Conservation (phyloP, 2,888 invertebrate genomes). For the Stenodera caucasica region DNA sequence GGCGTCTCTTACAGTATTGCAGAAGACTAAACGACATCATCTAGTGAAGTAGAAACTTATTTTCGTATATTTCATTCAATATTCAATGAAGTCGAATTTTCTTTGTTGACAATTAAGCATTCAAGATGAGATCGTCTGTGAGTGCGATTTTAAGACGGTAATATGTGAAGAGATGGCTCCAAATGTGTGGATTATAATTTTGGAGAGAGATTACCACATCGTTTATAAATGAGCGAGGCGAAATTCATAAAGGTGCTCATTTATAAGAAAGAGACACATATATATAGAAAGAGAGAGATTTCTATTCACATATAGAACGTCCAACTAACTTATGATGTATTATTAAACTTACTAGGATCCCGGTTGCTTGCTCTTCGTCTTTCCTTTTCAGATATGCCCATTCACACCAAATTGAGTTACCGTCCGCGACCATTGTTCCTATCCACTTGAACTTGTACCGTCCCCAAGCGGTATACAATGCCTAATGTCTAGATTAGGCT, state of each 20-base stretch:
- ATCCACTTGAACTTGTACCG: neutral
- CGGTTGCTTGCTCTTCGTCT: neutral
- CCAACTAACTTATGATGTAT: constrained; percentile 5
- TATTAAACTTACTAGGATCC: constrained; percentile 2
- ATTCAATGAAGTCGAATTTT: too few species aligned
- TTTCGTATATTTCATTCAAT: too few species aligned
- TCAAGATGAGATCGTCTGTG: neutral
- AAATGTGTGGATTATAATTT: too few species aligned
- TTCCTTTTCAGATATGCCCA: constrained; percentile 1
- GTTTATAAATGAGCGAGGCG: neutral
- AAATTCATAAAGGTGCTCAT: neutral
- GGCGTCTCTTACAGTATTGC: too few species aligned
- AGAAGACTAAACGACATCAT: too few species aligned
- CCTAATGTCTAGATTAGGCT: neutral
- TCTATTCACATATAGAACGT: too few species aligned
- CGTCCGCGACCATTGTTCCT: constrained; percentile 2
- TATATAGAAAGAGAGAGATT: too few species aligned
- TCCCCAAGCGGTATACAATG: neutral
- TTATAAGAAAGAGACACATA: neutral
- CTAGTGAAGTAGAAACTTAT: too few species aligned
- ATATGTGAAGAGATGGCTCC: neutral
- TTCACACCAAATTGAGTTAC: constrained; percentile 1
- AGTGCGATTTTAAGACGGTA: neutral
- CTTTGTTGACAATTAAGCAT: too few species aligned
- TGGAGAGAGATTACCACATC: neutral